Base-by-base conservation (phyloP, 2,888 invertebrate species). In the Eupithecia tripunctaria region DNA sequence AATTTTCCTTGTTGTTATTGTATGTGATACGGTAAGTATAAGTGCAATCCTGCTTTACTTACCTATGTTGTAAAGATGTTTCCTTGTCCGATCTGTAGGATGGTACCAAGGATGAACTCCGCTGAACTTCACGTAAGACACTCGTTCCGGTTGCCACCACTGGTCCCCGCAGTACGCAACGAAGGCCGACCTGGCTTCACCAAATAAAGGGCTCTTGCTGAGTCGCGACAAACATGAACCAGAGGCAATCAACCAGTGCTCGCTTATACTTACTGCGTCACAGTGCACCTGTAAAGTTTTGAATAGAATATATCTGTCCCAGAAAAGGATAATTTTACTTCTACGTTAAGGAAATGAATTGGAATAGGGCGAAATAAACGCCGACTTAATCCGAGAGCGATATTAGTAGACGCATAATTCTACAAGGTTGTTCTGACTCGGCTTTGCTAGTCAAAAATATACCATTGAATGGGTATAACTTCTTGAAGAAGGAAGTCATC, bases 61-160 rank as follows among this genome's bases (percentile, higher is more conserved):
- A 92, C 93, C 93, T 67, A 92, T 89, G 77, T 93, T 93, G 77
- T 89, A 93, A 56, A 88, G 82, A 71, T 88, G 84, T 71, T 82
- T 84, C 66, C 90, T 83, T 7, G 74, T 78, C 66, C 75, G 79
- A 62, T 92, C 88, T 7, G 74, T 80, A 0, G 85, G 84, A 60
- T 88, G 83, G 71, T 86, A 93, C 18, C 80, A 79, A 1, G 93
- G 93, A 70, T 93, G 93, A 3, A 93, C 84, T 1, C 89, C 68
- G 56, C 83, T 91, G 29, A 87, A 86, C 69, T 89, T 91, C 25
- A 93, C 93, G 73, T 93, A 93, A 7, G 89, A 81, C 10, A 93
- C 83, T 51, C 89, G 83, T 67, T 89, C 87, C 0, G 91, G 88
- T 0, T 80, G 76, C 83, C 90, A 88, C 93, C 93, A 93, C 29